A percentile compares a stretch with the other conserved stretches of the same genome.
phyloP scores from a whole-genome alignment of 2,113 vertebrate species.

The Mobula birostris region DNA sequence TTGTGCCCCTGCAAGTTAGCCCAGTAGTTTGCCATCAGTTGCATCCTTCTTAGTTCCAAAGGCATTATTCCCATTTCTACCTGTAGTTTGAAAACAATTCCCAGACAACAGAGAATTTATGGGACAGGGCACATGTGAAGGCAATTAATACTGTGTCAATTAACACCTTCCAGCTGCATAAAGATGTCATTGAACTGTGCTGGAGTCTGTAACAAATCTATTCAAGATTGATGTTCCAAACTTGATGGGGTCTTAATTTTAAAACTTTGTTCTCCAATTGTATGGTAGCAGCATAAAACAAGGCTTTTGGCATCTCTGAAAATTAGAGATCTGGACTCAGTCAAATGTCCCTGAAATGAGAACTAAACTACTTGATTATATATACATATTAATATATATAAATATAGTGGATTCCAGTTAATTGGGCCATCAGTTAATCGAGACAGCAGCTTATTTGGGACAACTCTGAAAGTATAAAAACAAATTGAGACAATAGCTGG shows the following conservation, averaged over 20 bases:
- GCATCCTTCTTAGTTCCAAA: too few species aligned
- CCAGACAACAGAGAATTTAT: background rate
- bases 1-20: too few species aligned
- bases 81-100: background rate
- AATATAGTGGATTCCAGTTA: too few species aligned
- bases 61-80: too few species aligned
- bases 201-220: background rate
- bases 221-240: background rate
- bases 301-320: background rate
- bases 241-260: background rate
- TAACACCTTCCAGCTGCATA: conserved; percentile 12
- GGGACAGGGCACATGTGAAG: background rate
- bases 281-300: background rate
- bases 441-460: too few species aligned
- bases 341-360: background rate
- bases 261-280: background rate
- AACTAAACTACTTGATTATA: background rate
- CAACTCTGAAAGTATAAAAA: too few species aligned
- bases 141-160: background rate
- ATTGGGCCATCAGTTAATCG: too few species aligned
- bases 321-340: background rate
- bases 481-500: too few species aligned
- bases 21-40: too few species aligned
- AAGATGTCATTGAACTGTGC: background rate
- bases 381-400: too few species aligned